Percentiles rank a stretch among this genome's conserved stretches.
Conservation (phyloP, 2,888 invertebrate genomes). For the Melanostoma scalare region DNA sequence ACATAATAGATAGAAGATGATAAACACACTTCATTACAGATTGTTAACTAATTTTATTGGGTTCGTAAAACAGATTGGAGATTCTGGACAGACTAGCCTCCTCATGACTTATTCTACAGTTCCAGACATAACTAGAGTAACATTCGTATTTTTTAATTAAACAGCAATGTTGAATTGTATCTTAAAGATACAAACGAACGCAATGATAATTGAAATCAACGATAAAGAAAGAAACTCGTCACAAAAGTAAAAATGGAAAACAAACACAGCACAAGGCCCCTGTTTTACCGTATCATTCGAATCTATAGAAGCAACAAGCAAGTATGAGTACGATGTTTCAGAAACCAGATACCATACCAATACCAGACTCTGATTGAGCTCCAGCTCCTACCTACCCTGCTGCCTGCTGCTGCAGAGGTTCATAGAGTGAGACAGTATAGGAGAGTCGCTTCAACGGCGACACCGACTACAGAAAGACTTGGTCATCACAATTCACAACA, state of each 20-base stretch:
- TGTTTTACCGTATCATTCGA: constrained; percentile 45
- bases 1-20: too few relatives aligned
- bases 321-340: constrained; percentile 39
- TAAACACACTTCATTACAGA: too few relatives aligned
- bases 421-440: constrained; percentile 31
- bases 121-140: too few relatives aligned
- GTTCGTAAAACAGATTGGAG: too few relatives aligned
- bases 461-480: constrained; percentile 38
- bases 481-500: constrained; percentile 60
- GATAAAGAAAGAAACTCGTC: constrained; percentile 60
- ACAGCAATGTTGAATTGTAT: constrained; percentile 28
- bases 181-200: constrained; percentile 41
- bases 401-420: constrained; percentile 14
- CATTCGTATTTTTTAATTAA: too few relatives aligned
- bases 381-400: constrained; percentile 9
- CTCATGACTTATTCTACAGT: too few relatives aligned
- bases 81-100: too few relatives aligned
- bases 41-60: too few relatives aligned
- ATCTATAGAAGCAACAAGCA: constrained; percentile 33
- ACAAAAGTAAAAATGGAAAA: constrained; percentile 48
- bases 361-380: constrained; percentile 45
- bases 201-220: constrained; percentile 49
- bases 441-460: constrained; percentile 31
- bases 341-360: constrained; percentile 62
- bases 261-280: constrained; percentile 44